A percentile compares a stretch with the other conserved stretches of the same genome.
Evolutionary conservation across 2,113 vertebrate species (phyloP).

Genomic region (Pitta sordida): DNA sequence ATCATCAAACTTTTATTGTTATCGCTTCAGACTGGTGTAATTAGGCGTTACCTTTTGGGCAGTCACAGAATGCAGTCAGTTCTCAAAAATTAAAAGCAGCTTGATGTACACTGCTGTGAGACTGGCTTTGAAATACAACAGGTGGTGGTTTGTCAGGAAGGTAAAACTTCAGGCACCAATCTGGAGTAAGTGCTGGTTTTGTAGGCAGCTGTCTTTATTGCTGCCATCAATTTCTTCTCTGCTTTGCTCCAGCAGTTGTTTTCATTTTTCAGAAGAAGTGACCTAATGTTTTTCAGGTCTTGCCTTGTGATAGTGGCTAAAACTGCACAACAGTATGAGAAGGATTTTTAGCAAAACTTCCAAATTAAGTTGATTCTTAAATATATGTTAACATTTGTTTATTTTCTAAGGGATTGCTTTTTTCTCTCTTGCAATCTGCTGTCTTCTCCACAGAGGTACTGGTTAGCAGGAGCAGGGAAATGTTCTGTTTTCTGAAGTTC

Average conservation of each 20-base stretch:
- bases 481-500: neutral
- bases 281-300: neutral
- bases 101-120: neutral
- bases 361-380: neutral
- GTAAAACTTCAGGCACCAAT: neutral
- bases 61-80: neutral
- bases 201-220: neutral
- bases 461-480: neutral
- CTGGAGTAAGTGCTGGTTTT: neutral
- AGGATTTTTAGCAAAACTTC: neutral
- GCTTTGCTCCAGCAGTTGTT: neutral
- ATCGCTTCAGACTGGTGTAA: neutral
- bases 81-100: neutral
- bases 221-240: neutral
- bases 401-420: neutral
- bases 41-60: constrained; percentile 13
- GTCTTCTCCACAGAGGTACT: neutral
- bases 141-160: neutral
- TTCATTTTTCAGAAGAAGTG: neutral
- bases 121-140: constrained; percentile 13
- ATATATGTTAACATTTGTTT: neutral
- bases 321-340: neutral
- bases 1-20: constrained; percentile 31
- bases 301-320: neutral
- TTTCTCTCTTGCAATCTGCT: neutral